phyloP scores from a whole-genome alignment of 2,113 vertebrate genomes.

The Oceanodroma tethys region DNA sequence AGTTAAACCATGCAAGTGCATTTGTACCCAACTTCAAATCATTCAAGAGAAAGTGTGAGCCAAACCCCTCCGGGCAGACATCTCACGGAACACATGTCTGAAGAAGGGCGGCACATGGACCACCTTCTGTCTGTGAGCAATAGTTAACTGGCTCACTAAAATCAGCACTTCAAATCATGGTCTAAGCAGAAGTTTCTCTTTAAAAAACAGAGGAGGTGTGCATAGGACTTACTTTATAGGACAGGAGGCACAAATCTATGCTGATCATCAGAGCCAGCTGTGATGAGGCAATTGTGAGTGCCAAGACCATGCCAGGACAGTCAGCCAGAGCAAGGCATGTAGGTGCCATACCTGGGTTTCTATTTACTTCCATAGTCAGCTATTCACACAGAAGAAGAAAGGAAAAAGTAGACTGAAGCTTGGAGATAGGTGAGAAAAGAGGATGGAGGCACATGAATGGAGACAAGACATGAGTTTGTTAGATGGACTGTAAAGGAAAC shows the following conservation, averaged over 20 bases:
- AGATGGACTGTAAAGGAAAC: not conserved
- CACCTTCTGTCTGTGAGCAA: not conserved
- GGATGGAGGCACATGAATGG: not conserved
- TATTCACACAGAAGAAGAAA: not conserved
- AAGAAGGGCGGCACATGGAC: not conserved
- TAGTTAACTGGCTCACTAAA: not conserved
- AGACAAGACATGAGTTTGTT: not conserved
- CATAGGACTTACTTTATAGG: not conserved
- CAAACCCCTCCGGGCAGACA: not conserved
- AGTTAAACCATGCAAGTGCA: not conserved
- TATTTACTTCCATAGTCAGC: not conserved
- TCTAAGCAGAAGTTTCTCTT: not conserved
- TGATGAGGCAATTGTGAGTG: not conserved
- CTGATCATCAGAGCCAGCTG: not conserved
- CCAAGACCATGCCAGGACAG: fast-evolving
- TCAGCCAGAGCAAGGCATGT: not conserved
- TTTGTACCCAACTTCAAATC: not conserved
- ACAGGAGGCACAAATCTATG: not conserved
- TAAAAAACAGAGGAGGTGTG: not conserved
- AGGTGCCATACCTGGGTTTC: not conserved
- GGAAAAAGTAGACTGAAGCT: not conserved
- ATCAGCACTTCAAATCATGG: not conserved
- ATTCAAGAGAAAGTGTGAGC: not conserved
- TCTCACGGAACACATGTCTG: not conserved
- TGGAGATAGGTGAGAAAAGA: not conserved